Percentiles rank a stretch among this genome's conserved stretches.
Evolutionary conservation across 2,797 vertebrate genomes (phyloP).

Genomic region (Nannoperca australis): DNA sequence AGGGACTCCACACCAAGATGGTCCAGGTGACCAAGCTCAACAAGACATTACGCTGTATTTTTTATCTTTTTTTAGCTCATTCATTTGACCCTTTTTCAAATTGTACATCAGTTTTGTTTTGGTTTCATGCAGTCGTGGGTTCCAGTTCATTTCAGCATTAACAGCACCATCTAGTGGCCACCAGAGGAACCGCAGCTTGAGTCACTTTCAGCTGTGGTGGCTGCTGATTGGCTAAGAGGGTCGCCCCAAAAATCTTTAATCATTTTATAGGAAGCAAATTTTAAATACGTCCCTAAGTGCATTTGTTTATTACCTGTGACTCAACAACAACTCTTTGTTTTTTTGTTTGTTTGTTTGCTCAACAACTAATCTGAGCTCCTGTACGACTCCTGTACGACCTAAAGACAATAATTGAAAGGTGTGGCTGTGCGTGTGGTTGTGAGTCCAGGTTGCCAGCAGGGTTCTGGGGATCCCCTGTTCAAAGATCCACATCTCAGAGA

Average conservation of each 20-base stretch:
- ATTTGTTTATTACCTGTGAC: neutral
- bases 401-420: too few relatives aligned
- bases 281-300: too few relatives aligned
- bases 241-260: neutral
- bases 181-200: neutral
- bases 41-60: neutral
- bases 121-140: too few relatives aligned
- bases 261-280: too few relatives aligned
- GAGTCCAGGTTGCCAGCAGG: conserved; percentile 90
- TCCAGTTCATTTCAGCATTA: too few relatives aligned
- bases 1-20: conserved; percentile 99
- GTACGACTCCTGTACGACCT: neutral
- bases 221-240: neutral
- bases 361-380: too few relatives aligned
- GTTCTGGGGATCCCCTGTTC: conserved; percentile 88
- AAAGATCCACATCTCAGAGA: conserved; percentile 94
- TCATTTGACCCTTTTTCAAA: neutral
- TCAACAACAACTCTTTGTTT: neutral
- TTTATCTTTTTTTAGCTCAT: too few relatives aligned
- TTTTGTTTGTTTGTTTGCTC: neutral
- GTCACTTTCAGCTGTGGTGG: neutral
- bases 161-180: neutral
- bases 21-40: conserved; percentile 78
- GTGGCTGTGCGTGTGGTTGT: neutral
- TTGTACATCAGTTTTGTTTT: neutral